A percentile compares a stretch with the other conserved stretches of the same genome.
Conservation (phyloP, 2,113 vertebrate species). For the Carassius gibelio region DNA sequence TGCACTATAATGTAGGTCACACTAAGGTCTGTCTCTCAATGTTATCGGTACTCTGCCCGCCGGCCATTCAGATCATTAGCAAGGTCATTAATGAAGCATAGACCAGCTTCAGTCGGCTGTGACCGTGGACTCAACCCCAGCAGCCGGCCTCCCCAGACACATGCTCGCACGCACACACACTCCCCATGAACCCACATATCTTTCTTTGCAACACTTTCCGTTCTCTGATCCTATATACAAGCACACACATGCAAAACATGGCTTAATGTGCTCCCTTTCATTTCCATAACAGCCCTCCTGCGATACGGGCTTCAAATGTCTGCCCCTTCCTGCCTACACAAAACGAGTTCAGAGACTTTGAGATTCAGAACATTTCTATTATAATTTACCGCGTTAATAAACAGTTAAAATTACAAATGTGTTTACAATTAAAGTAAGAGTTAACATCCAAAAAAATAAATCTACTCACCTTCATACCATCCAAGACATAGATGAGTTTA, state of each 20-base stretch:
- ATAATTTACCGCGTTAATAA: neutral
- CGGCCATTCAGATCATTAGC: conserved; percentile 70
- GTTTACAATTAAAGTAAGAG: neutral
- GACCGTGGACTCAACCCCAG: conserved; percentile 59
- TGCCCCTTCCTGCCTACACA: conserved; percentile 30
- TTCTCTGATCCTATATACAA: conserved; percentile 66
- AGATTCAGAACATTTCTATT: neutral
- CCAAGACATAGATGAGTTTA: too few species aligned
- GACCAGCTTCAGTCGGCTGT: conserved; percentile 48
- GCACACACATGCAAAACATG: conserved; percentile 64
- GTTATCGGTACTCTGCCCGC: conserved; percentile 64
- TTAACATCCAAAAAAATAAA: too few species aligned
- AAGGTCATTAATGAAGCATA: conserved; percentile 66
- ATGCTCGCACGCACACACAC: conserved; percentile 29
- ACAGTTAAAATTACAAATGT: neutral
- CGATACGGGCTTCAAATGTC: neutral
- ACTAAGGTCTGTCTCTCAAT: conserved; percentile 66
- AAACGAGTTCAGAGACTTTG: neutral
- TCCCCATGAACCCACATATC: conserved; percentile 57
- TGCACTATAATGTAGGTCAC: conserved; percentile 63
- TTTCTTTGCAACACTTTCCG: conserved; percentile 43
- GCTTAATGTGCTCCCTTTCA: conserved; percentile 54
- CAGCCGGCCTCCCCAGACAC: conserved; percentile 24
- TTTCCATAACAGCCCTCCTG: conserved; percentile 48
- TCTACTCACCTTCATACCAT: too few species aligned